phyloP scores from a whole-genome alignment of 2,797 vertebrate species.

The Coregonus suidteri region DNA sequence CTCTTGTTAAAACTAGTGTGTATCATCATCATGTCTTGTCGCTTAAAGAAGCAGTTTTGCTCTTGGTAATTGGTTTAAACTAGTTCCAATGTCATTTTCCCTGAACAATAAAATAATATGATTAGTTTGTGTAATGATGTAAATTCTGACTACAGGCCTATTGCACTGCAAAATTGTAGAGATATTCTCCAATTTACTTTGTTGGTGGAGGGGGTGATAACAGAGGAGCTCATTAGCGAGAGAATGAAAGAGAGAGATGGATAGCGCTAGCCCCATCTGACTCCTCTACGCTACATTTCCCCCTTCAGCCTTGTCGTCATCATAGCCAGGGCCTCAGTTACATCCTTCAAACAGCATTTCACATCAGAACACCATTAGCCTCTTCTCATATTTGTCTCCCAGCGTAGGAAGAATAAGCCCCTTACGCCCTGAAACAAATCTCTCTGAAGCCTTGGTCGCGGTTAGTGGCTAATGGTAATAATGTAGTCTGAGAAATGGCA shows the following conservation, averaged over 20 bases:
- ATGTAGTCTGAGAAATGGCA: background rate
- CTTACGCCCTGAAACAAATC: background rate
- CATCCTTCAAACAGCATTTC: background rate
- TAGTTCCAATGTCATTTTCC: background rate
- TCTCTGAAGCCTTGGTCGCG: background rate
- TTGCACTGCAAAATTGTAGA: too few relatives aligned
- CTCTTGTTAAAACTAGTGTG: background rate
- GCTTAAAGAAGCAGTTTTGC: background rate
- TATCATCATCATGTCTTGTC: background rate
- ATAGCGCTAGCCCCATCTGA: background rate
- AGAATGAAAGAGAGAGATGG: background rate
- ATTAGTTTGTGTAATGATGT: background rate
- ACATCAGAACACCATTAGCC: background rate
- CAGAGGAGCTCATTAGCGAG: background rate
- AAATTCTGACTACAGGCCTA: background rate
- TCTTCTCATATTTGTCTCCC: background rate
- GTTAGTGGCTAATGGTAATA: background rate
- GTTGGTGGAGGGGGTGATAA: background rate
- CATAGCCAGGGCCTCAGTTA: background rate
- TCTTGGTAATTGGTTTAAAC: background rate
- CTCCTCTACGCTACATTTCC: background rate
- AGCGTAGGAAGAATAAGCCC: background rate
- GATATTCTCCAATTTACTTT: background rate
- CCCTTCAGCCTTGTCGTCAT: background rate
- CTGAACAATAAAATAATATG: background rate